Conservation (phyloP, 2,113 vertebrate genomes). For the Electrona antarctica region DNA sequence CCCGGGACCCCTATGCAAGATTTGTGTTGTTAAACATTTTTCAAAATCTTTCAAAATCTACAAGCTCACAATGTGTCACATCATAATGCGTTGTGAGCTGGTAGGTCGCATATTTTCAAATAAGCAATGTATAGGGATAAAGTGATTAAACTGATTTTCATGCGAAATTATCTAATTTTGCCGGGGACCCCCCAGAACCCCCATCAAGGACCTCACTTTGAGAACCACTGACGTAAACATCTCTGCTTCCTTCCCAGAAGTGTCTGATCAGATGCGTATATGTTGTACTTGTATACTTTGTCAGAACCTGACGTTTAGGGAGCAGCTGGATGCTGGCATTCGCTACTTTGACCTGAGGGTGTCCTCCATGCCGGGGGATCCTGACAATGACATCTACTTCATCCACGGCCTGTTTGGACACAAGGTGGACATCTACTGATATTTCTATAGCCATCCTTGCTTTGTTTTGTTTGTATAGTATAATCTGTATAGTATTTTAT, state of each 20-base stretch:
- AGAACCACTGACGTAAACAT: too few relatives aligned
- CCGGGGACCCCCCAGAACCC: too few relatives aligned
- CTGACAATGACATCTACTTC: constrained; percentile 89
- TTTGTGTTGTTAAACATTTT: background rate
- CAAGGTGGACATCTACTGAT: constrained; percentile 68
- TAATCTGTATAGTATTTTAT: too few relatives aligned
- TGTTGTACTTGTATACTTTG: background rate
- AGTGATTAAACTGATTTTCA: too few relatives aligned
- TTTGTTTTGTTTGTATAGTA: background rate
- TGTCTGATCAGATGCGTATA: too few relatives aligned
- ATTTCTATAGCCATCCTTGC: background rate
- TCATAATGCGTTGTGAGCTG: too few relatives aligned
- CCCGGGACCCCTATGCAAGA: too few relatives aligned
- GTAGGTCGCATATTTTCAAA: too few relatives aligned
- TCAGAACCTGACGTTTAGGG: constrained; percentile 89
- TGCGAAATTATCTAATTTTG: too few relatives aligned
- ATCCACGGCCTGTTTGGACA: constrained; percentile 97
- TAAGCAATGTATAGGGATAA: too few relatives aligned
- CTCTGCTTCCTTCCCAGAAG: too few relatives aligned
- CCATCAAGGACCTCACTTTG: too few relatives aligned
- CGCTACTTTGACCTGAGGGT: constrained; percentile 98
- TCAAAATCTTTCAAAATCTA: background rate
- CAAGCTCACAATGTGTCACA: background rate
- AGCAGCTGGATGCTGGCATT: constrained; percentile 94
- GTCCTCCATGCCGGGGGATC: constrained; percentile 91